phyloP scores from a whole-genome alignment of 1,140 invertebrate genomes.

The Cotesia chilonis region DNA sequence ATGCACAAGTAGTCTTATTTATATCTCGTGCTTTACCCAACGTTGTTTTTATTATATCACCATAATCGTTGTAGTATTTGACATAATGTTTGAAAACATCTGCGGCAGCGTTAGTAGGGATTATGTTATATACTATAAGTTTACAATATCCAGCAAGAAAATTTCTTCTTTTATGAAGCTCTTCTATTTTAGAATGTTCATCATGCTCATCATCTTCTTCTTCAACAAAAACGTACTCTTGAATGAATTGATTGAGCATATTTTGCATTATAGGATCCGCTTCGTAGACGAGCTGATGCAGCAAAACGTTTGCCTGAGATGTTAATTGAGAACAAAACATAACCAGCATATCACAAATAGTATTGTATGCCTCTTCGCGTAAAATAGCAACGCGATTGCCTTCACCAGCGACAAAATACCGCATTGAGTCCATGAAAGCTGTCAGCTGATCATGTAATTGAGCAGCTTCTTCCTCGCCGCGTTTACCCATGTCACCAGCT shows the following conservation, averaged over 20 bases:
- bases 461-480: conserved; percentile 61
- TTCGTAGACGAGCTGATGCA: conserved; percentile 81
- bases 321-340: conserved; percentile 90
- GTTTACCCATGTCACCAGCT: conserved; percentile 69
- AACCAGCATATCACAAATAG: conserved; percentile 94
- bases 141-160: conserved; percentile 97
- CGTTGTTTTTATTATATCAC: conserved; percentile 99
- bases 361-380: conserved; percentile 82
- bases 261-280: conserved; percentile 82
- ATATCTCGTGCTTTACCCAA: conserved; percentile 96
- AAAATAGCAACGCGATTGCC: conserved; percentile 45
- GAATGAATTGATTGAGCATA: conserved; percentile 90
- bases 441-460: conserved; percentile 74
- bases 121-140: conserved; percentile 96
- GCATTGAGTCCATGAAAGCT: conserved; percentile 79
- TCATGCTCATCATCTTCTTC: conserved; percentile 88
- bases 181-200: conserved; percentile 94
- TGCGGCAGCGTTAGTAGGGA: conserved; percentile 89
- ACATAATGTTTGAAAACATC: conserved; percentile 98
- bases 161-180: conserved; percentile 94
- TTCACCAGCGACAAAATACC: conserved; percentile 67
- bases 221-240: conserved; percentile 92
- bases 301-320: conserved; percentile 68
- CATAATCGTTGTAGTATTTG: conserved; percentile 98
- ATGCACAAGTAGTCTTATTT: conserved; percentile 95